These are phyloP conservation scores for Antigone vipio DNA, from an alignment of 2,113 vertebrate species.

Conservation along the genomic window DNA sequence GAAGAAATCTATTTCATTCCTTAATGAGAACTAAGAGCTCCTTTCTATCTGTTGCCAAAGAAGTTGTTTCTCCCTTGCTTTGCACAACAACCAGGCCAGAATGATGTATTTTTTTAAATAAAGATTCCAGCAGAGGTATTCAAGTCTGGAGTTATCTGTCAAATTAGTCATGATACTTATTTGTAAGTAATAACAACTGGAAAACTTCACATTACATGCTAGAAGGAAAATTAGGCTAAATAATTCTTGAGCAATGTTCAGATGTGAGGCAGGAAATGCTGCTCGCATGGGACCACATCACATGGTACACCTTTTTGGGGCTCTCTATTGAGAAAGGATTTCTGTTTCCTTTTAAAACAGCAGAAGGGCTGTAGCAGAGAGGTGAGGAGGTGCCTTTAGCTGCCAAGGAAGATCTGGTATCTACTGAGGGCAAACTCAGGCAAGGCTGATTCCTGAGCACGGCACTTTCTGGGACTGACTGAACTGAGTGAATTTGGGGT, in stretches of 20 bases:
- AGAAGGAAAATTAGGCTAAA: slow-evolving; percentile 26
- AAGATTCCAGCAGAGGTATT: slow-evolving; percentile 53
- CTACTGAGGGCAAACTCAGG: not conserved
- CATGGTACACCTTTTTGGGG: not conserved
- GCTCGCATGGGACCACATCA: not conserved
- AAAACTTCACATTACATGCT: slow-evolving; percentile 49
- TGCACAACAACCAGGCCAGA: slow-evolving; percentile 26
- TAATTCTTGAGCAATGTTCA: slow-evolving; percentile 28
- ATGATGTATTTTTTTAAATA: slow-evolving; percentile 1
- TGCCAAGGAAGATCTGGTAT: not conserved
- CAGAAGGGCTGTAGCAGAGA: not conserved
- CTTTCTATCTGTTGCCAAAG: not conserved
- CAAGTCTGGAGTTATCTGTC: slow-evolving; percentile 46
- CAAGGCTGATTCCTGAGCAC: not conserved
- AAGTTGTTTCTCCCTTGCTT: slow-evolving; percentile 38
- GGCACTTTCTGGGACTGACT: not conserved
- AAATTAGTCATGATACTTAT: slow-evolving; percentile 64
- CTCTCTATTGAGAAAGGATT: not conserved
- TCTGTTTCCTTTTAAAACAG: not conserved
- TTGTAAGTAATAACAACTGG: slow-evolving; percentile 64
- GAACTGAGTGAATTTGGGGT: not conserved
- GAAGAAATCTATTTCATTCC: not conserved
- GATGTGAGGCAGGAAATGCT: slow-evolving; percentile 10
- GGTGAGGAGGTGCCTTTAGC: not conserved
- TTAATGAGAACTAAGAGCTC: not conserved